phyloP scores from a whole-genome alignment of 2,888 invertebrate genomes.

The Trissoscelio sp. region DNA sequence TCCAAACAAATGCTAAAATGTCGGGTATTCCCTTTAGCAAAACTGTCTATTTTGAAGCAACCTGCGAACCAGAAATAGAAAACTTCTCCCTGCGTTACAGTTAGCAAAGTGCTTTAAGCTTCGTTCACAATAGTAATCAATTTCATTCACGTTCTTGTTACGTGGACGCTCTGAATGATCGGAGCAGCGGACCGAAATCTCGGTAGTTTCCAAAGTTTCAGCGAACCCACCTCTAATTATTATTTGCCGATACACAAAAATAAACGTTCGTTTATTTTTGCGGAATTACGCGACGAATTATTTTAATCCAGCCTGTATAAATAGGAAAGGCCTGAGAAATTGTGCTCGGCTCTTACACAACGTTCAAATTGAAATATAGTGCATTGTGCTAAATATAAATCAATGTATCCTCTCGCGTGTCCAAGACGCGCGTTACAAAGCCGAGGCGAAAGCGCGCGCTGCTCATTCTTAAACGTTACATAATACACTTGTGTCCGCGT shows the following conservation, averaged over 20 bases:
- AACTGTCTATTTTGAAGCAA: slow-evolving; percentile 75
- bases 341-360: slow-evolving; percentile 31
- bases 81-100: slow-evolving; percentile 57
- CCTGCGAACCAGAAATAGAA: slow-evolving; percentile 76
- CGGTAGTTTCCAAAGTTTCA: too few relatives aligned
- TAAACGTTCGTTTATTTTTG: slow-evolving; percentile 36
- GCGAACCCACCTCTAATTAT: too few relatives aligned
- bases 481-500: slow-evolving; percentile 12
- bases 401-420: slow-evolving; percentile 1
- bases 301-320: slow-evolving; percentile 41
- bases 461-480: slow-evolving; percentile 31
- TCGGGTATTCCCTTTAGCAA: slow-evolving; percentile 50
- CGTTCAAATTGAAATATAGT: slow-evolving; percentile 27
- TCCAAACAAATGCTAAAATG: too few relatives aligned
- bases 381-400: slow-evolving; percentile 48
- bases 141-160: slow-evolving; percentile 48
- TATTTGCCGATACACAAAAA: slow-evolving; percentile 14
- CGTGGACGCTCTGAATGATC: slow-evolving; percentile 44
- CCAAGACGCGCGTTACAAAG: slow-evolving; percentile 16
- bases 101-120: slow-evolving; percentile 56
- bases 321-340: slow-evolving; percentile 48
- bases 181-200: neutral
- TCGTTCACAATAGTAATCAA: slow-evolving; percentile 57
- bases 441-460: slow-evolving; percentile 29
- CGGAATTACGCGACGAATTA: slow-evolving; percentile 35